A percentile compares a stretch with the other conserved stretches of the same genome.
phyloP scores from a whole-genome alignment of 1,140 invertebrate species.

The Philopotamus ludificatus region DNA sequence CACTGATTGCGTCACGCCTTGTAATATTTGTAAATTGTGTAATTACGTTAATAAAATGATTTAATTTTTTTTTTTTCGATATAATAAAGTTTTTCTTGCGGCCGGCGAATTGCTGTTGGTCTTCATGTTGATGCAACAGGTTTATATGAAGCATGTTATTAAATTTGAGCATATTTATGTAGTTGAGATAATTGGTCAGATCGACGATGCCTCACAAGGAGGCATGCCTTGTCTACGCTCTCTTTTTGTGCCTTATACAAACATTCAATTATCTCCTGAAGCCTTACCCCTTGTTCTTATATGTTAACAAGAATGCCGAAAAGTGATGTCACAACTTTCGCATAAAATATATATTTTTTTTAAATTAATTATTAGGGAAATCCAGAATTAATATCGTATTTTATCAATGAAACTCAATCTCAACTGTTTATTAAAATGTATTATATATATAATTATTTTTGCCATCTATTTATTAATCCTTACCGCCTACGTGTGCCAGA shows the following conservation, averaged over 20 bases:
- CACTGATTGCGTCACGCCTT: background rate
- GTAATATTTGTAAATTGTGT: background rate
- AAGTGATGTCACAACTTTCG: constrained; percentile 8
- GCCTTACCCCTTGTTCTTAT: constrained; percentile 1
- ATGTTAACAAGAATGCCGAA: constrained; percentile 21
- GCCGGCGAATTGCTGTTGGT: background rate
- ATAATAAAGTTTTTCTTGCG: no score
- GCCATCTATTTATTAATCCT: no score
- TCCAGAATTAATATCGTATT: no score
- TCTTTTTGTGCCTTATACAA: constrained; percentile 35
- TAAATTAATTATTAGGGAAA: background rate
- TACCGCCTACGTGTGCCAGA: no score
- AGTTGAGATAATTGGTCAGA: constrained; percentile 37
- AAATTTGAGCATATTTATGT: constrained; percentile 39
- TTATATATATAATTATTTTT: no score
- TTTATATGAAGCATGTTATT: constrained; percentile 33
- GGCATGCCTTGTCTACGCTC: background rate
- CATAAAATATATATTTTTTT: background rate
- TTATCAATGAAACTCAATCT: no score
- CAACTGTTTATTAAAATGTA: background rate
- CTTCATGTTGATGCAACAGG: constrained; percentile 6
- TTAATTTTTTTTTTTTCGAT: no score
- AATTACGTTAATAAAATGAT: no score
- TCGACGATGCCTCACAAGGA: constrained; percentile 10
- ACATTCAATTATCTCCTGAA: constrained; percentile 40